Conservation (phyloP, 2,888 invertebrate genomes). For the Leucoptera coffeella region DNA sequence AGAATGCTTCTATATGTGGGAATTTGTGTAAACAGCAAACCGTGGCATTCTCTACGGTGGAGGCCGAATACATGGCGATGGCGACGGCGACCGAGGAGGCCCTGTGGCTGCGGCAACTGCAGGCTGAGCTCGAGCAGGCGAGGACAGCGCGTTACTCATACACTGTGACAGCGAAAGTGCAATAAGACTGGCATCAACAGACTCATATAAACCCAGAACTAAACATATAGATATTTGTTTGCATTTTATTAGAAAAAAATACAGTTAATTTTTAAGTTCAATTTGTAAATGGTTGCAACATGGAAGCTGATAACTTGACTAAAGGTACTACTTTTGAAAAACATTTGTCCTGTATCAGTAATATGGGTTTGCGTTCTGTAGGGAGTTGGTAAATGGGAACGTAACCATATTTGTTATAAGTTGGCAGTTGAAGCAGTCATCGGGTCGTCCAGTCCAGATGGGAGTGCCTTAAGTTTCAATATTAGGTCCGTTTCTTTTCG, state of each 20-base stretch:
- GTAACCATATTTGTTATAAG: too few relatives aligned
- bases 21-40: slow-evolving; percentile 7
- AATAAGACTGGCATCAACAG: slow-evolving; percentile 8
- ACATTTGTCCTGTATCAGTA: slow-evolving; percentile 8
- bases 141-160: slow-evolving; percentile 8
- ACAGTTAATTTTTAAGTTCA: too few relatives aligned
- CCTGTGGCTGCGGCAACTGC: slow-evolving; percentile 8
- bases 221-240: slow-evolving; percentile 9
- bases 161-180: slow-evolving; percentile 10
- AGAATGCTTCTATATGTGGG: slow-evolving; percentile 8
- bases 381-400: slow-evolving; percentile 4
- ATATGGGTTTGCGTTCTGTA: slow-evolving; percentile 7
- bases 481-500: too few relatives aligned
- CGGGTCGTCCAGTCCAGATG: too few relatives aligned
- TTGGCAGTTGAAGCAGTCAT: too few relatives aligned
- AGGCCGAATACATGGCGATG: slow-evolving; percentile 11
- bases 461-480: too few relatives aligned
- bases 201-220: slow-evolving; percentile 9
- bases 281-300: too few relatives aligned
- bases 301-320: slow-evolving; percentile 8
- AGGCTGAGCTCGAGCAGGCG: slow-evolving; percentile 7
- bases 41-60: slow-evolving; percentile 9
- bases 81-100: slow-evolving; percentile 8
- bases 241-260: too few relatives aligned
- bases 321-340: slow-evolving; percentile 6